Percentiles rank a stretch among this genome's conserved stretches.
phyloP scores from a whole-genome alignment of 2,113 vertebrate genomes.

The Poeciliopsis turrubarensis region DNA sequence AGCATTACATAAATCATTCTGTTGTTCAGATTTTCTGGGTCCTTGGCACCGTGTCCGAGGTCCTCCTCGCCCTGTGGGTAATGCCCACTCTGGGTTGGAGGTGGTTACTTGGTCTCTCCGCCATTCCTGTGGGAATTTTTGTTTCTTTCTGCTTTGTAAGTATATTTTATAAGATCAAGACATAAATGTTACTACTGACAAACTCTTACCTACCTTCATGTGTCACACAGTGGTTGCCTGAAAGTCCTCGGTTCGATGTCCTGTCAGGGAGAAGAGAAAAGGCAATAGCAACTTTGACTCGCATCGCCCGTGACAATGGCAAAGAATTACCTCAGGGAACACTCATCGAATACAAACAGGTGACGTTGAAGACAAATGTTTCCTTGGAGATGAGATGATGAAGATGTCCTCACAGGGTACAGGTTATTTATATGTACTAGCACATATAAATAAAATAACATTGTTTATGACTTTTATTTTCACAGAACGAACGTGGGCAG shows the following conservation, averaged over 20 bases:
- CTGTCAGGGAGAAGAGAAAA: conserved; percentile 85
- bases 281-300: conserved; percentile 84
- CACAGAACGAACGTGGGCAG: conserved; percentile 84
- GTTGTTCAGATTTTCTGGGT: conserved; percentile 89
- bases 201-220: background rate
- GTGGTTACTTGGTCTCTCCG: conserved; percentile 90
- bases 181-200: background rate
- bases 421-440: background rate
- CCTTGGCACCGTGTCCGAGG: conserved; percentile 88
- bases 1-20: conserved; percentile 1
- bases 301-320: conserved; percentile 88
- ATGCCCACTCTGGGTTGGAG: conserved; percentile 95
- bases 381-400: background rate
- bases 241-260: conserved; percentile 90
- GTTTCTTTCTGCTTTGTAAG: conserved; percentile 86
- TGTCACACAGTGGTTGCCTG: conserved; percentile 87
- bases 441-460: background rate
- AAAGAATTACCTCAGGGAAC: conserved; percentile 86
- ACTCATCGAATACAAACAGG: conserved; percentile 83
- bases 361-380: conserved; percentile 36
- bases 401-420: background rate
- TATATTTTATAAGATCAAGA: conserved; percentile 45
- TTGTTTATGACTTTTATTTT: conserved; percentile 29
- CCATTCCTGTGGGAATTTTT: conserved; percentile 84
- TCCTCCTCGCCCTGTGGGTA: conserved; percentile 86